phyloP scores from a whole-genome alignment of 1,140 invertebrate species.

The Scaptodrosophila lebanonensis region DNA sequence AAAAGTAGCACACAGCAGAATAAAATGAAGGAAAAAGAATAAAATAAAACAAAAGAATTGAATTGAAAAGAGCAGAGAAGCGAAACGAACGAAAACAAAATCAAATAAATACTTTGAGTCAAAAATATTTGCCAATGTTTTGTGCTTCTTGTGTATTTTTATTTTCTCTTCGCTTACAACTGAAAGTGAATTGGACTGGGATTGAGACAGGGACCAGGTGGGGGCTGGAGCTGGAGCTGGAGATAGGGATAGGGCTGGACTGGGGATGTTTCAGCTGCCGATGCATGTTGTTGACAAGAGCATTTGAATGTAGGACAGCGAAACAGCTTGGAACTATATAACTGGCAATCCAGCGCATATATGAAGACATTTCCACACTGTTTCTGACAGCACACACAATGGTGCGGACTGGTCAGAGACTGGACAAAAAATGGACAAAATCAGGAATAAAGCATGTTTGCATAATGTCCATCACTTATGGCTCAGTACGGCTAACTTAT shows the following conservation, averaged over 20 bases:
- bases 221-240: background rate
- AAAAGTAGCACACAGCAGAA: constrained; percentile 21
- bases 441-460: no score
- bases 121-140: constrained; percentile 43
- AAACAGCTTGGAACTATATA: no score
- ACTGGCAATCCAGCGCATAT: constrained; percentile 10
- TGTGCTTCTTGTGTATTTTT: constrained; percentile 9
- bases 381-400: background rate
- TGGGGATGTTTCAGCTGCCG: no score
- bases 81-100: constrained; percentile 14
- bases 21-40: background rate
- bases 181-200: constrained; percentile 45
- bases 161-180: constrained; percentile 34
- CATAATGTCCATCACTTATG: no score
- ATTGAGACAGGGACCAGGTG: background rate
- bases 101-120: constrained; percentile 60
- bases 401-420: background rate
- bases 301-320: constrained; percentile 51
- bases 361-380: background rate
- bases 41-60: constrained; percentile 14
- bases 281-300: constrained; percentile 39
- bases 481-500: no score
- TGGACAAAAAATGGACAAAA: no score
- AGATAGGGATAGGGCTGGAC: background rate
- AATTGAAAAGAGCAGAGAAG: constrained; percentile 29